These are phyloP conservation scores for Bradypus variegatus DNA, from an alignment of 2,797 vertebrate genomes.

Conservation along the genomic window DNA sequence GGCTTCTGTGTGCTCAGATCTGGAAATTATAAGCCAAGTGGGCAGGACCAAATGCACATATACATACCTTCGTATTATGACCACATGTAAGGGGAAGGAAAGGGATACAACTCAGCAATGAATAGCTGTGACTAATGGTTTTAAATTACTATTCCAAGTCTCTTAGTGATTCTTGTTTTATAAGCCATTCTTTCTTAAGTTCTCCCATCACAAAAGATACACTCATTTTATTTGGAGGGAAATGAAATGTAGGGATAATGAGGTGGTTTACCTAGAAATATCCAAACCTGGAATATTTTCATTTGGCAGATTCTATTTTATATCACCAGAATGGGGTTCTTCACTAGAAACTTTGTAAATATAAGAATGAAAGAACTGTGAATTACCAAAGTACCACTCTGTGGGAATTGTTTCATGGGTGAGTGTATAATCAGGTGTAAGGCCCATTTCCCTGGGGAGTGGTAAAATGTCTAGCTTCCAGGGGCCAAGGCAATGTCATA, in stretches of 20 bases:
- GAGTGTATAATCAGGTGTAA: background rate
- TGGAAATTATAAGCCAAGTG: fast-evolving
- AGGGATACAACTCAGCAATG: background rate
- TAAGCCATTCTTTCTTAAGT: background rate
- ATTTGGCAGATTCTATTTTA: background rate
- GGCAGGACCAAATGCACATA: fast-evolving
- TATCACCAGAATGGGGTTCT: background rate
- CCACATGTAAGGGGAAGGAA: fast-evolving
- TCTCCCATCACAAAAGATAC: background rate
- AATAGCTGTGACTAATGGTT: background rate
- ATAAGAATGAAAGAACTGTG: background rate
- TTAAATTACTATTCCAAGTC: fast-evolving
- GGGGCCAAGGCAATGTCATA: background rate
- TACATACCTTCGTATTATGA: fast-evolving
- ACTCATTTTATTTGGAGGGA: background rate
- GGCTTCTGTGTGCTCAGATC: fast-evolving
- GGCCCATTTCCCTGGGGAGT: background rate
- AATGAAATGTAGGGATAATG: background rate
- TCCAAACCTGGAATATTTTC: background rate
- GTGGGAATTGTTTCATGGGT: background rate
- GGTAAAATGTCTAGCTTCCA: background rate
- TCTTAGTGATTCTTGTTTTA: background rate
- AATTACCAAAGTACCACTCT: no score
- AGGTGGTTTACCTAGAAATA: background rate
- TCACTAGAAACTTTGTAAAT: background rate